Conservation (phyloP, 2,888 invertebrate species). For the Nemurella pictetii region DNA sequence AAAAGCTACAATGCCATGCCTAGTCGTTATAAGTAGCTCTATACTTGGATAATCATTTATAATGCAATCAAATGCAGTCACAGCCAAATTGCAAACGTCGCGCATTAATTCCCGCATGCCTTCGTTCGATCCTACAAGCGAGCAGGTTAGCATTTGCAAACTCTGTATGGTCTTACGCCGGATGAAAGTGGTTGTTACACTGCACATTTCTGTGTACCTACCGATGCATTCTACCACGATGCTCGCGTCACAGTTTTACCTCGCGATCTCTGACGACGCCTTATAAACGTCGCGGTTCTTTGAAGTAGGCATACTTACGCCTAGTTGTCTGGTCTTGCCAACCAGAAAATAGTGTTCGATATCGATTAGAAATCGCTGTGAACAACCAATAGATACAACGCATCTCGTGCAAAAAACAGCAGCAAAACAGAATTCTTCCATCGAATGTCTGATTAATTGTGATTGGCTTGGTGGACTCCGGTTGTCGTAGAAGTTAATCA, state of each 20-base stretch:
- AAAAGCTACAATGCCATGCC: too few relatives aligned
- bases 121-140: too few relatives aligned
- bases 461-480: neutral
- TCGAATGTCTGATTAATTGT: neutral
- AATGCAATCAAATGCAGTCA: neutral
- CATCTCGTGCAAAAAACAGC: neutral
- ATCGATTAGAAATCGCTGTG: neutral
- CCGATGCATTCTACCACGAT: conserved; percentile 4
- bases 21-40: too few relatives aligned
- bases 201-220: conserved; percentile 10
- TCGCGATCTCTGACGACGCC: neutral
- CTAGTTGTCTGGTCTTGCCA: neutral
- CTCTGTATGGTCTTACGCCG: neutral
- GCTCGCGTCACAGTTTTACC: neutral
- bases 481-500: neutral
- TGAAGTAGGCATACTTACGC: too few relatives aligned
- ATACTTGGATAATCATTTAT: neutral
- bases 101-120: neutral
- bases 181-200: conserved; percentile 23
- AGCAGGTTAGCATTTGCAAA: neutral
- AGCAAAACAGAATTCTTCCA: neutral
- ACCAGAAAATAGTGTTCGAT: neutral
- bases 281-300: neutral
- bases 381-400: neutral
- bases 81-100: neutral